phyloP scores from a whole-genome alignment of 2,797 vertebrate species.

The Trematomus bernacchii region DNA sequence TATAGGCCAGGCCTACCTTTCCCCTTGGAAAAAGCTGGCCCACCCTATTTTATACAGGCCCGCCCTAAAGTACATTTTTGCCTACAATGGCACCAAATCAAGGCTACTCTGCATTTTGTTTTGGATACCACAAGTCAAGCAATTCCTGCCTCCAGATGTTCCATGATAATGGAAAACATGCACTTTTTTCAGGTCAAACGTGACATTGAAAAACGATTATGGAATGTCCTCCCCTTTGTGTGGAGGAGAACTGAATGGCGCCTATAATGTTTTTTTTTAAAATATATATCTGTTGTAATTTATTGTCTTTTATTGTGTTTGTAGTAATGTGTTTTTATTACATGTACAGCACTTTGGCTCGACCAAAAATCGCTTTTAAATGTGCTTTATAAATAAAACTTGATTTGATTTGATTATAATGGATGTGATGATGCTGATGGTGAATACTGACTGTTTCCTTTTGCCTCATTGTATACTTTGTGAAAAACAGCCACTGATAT shows the following conservation, averaged over 20 bases:
- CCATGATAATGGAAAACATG: neutral
- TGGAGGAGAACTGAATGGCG: neutral
- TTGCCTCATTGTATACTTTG: neutral
- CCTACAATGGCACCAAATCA: neutral
- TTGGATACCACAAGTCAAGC: constrained; percentile 13
- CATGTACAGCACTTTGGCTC: too few species aligned
- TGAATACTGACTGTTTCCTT: constrained; percentile 1
- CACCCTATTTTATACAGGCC: too few species aligned
- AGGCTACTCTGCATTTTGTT: neutral
- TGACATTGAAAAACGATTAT: neutral
- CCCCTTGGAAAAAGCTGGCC: too few species aligned
- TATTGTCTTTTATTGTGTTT: too few species aligned
- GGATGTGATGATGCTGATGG: neutral
- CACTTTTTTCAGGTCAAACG: constrained; percentile 18
- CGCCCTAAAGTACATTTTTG: too few species aligned
- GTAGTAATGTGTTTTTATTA: too few species aligned
- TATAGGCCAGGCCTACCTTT: too few species aligned
- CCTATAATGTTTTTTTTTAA: too few species aligned
- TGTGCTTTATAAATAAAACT: too few species aligned
- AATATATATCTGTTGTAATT: too few species aligned
- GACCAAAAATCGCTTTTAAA: too few species aligned
- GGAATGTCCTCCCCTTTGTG: neutral
- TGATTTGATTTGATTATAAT: too few species aligned
- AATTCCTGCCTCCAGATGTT: constrained; percentile 6
- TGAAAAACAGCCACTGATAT: neutral